Evolutionary conservation across 2,888 invertebrate species (phyloP).

Genomic region (Aquatica leii): DNA sequence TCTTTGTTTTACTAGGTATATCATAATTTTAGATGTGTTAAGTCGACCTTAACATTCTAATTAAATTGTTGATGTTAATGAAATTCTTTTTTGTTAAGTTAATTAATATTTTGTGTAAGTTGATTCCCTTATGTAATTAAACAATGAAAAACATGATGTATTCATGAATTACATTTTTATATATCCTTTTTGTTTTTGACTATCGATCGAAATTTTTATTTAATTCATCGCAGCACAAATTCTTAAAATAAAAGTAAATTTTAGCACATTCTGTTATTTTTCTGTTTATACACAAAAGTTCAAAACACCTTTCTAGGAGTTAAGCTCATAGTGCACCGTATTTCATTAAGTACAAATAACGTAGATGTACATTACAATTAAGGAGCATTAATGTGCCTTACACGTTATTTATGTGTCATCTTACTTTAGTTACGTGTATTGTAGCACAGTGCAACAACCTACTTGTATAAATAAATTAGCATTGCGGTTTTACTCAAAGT

Average conservation of each 20-base stretch:
- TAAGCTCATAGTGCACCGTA: slow-evolving; percentile 9
- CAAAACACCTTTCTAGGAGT: no score
- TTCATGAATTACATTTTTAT: no score
- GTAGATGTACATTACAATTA: slow-evolving; percentile 25
- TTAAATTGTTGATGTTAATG: background rate
- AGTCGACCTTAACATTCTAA: background rate
- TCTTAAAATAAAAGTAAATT: no score
- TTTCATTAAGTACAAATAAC: slow-evolving; percentile 30
- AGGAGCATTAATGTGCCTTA: slow-evolving; percentile 26
- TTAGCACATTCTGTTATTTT: no score
- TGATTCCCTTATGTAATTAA: no score
- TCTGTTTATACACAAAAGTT: no score
- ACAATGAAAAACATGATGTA: no score
- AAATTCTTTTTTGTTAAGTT: no score
- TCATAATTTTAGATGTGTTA: slow-evolving; percentile 10
- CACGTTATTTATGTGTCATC: slow-evolving; percentile 32
- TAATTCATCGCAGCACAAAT: no score
- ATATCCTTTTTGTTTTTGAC: no score
- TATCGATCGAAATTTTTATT: no score
- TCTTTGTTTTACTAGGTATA: slow-evolving; percentile 16
- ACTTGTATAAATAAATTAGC: slow-evolving; percentile 37
- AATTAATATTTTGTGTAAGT: no score
- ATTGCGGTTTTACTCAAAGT: slow-evolving; percentile 30
- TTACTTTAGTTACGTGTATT: slow-evolving; percentile 36
- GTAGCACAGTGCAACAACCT: slow-evolving; percentile 29